Percentiles rank a stretch among this genome's conserved stretches.
Conservation (phyloP, 2,888 invertebrate species). For the Parelbella ahira region DNA sequence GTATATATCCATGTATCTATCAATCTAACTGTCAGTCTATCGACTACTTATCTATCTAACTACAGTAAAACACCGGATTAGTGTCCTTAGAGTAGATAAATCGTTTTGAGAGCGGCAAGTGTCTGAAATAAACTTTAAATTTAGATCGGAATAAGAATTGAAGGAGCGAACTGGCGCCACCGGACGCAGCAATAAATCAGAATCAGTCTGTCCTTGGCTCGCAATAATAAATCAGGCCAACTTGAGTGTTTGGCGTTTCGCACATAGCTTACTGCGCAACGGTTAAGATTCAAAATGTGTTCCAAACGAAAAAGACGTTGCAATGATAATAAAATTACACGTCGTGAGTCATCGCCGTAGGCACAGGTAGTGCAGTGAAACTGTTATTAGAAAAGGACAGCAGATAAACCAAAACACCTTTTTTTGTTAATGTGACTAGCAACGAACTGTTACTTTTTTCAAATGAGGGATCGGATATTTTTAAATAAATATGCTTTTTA, state of each 20-base stretch:
- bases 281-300: slow-evolving; percentile 19
- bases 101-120: no score
- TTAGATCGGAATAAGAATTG: slow-evolving; percentile 44
- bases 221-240: slow-evolving; percentile 32
- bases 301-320: slow-evolving; percentile 8
- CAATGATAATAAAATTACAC: slow-evolving; percentile 18
- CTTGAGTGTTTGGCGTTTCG: slow-evolving; percentile 6
- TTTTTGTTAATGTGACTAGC: no score
- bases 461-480: no score
- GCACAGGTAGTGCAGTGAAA: slow-evolving; percentile 42
- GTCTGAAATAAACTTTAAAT: slow-evolving; percentile 37
- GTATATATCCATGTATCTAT: no score
- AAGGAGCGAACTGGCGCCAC: slow-evolving; percentile 45
- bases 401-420: no score
- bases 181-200: slow-evolving; percentile 49
- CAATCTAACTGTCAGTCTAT: no score
- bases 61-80: no score
- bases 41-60: no score
- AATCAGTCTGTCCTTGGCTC: slow-evolving; percentile 28
- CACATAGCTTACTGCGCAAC: slow-evolving; percentile 5
- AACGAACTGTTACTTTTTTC: no score
- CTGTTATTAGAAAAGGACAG: slow-evolving; percentile 36
- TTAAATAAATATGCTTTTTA: no score
- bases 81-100: no score
- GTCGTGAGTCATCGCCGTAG: slow-evolving; percentile 41